phyloP scores from a whole-genome alignment of 2,113 vertebrate genomes.

The Mesembrinibis cayennensis region DNA sequence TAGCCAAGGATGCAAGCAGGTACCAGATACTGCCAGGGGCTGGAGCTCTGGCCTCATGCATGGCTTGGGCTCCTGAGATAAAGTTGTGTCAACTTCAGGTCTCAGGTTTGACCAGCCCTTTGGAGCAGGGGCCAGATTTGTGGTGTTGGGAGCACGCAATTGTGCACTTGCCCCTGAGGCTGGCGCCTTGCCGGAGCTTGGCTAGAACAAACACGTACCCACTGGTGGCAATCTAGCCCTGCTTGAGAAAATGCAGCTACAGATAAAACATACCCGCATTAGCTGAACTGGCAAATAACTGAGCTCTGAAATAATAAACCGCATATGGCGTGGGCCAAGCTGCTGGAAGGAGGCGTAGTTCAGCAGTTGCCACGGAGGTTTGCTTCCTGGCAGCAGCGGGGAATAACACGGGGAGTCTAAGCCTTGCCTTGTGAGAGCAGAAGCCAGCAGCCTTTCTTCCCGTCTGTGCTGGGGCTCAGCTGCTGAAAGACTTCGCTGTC shows the following conservation, averaged over 20 bases:
- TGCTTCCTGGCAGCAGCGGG: background rate
- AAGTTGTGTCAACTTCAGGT: background rate
- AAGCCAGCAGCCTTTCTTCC: background rate
- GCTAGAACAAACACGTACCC: background rate
- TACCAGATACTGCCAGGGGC: conserved; percentile 52
- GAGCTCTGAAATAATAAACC: conserved; percentile 1
- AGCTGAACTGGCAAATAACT: conserved; percentile 21
- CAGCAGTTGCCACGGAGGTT: background rate
- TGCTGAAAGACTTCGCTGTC: background rate
- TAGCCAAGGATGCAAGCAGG: background rate
- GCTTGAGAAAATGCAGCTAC: background rate
- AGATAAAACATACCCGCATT: background rate
- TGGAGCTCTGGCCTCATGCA: conserved; percentile 28
- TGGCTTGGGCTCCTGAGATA: background rate
- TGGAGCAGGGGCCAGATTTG: background rate
- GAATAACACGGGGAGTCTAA: background rate
- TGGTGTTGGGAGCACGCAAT: background rate
- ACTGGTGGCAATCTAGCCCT: background rate
- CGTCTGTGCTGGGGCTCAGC: background rate
- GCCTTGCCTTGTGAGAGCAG: background rate
- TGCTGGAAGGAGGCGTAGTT: background rate
- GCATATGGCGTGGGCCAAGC: accelerated
- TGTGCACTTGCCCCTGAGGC: background rate
- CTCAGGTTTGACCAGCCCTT: background rate
- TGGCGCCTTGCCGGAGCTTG: background rate